These are phyloP conservation scores for Notolabrus celidotus DNA, from an alignment of 2,797 vertebrate species.

Conservation along the genomic window DNA sequence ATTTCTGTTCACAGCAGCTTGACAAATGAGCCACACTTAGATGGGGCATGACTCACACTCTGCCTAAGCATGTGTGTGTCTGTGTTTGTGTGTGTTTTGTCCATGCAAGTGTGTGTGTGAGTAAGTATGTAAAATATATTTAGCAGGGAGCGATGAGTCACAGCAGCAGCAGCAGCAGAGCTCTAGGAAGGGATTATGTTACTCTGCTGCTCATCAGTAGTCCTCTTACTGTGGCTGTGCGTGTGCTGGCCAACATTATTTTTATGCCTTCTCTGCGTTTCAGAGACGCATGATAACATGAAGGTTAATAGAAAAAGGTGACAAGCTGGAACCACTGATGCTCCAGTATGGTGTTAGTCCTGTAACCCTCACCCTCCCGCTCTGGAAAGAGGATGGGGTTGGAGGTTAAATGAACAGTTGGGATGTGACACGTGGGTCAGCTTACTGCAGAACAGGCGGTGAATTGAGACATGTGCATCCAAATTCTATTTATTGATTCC, in stretches of 20 bases:
- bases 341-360: neutral
- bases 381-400: neutral
- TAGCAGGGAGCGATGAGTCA: constrained; percentile 82
- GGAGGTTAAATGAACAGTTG: constrained; percentile 29
- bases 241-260: constrained; percentile 34
- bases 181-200: constrained; percentile 77
- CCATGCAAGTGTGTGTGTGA: constrained; percentile 40
- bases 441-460: constrained; percentile 1
- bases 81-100: constrained; percentile 34
- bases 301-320: constrained; percentile 1
- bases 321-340: neutral
- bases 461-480: constrained; percentile 3
- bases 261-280: constrained; percentile 10
- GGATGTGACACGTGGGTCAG: constrained; percentile 8
- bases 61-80: constrained; percentile 50
- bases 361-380: neutral
- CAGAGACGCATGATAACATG: neutral
- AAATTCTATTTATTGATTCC: neutral
- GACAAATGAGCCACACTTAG: constrained; percentile 76
- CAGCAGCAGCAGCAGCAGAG: constrained; percentile 75
- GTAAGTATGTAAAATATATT: constrained; percentile 80
- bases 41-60: constrained; percentile 73
- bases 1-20: constrained; percentile 66
- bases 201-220: constrained; percentile 63
- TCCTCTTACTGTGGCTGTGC: constrained; percentile 28